Evolutionary conservation across 1,140 invertebrate species (phyloP).

Genomic region (Apis florea): DNA sequence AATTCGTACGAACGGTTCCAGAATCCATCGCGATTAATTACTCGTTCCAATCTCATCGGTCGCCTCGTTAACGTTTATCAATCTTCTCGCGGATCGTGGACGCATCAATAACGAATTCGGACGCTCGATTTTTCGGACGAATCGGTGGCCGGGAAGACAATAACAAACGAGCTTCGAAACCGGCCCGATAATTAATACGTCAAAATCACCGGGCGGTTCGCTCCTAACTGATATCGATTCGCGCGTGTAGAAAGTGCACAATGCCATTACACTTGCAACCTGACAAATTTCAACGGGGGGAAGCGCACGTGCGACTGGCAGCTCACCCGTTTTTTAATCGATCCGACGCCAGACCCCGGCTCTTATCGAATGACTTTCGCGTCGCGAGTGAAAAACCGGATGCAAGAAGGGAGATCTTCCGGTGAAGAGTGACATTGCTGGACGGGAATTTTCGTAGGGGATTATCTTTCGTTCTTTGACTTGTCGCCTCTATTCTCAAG

Average conservation of each 20-base stretch:
- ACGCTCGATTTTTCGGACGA: neutral
- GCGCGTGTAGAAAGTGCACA: neutral
- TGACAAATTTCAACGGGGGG: constrained; percentile 49
- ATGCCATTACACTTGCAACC: constrained; percentile 6
- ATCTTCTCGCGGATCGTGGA: neutral
- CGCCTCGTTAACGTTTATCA: constrained; percentile 30
- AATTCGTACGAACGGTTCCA: too few relatives aligned
- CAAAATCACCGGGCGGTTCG: constrained; percentile 23
- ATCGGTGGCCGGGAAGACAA: neutral
- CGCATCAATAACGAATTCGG: constrained; percentile 11
- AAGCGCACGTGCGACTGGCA: constrained; percentile 52
- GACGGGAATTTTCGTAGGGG: too few relatives aligned
- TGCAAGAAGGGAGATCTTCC: too few relatives aligned
- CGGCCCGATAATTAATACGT: constrained; percentile 41
- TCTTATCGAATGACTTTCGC: neutral
- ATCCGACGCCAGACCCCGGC: neutral
- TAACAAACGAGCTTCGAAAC: constrained; percentile 27
- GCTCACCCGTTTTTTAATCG: constrained; percentile 18
- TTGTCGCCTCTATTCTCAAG: too few relatives aligned
- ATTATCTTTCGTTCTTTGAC: too few relatives aligned
- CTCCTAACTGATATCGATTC: constrained; percentile 34
- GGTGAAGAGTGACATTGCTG: too few relatives aligned
- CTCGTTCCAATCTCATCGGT: neutral
- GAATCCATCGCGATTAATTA: neutral
- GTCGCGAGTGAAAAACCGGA: neutral